Percentiles rank a stretch among this genome's conserved stretches.
phyloP scores from a whole-genome alignment of 2,797 vertebrate species.

The Gymnoscopelus braueri region DNA sequence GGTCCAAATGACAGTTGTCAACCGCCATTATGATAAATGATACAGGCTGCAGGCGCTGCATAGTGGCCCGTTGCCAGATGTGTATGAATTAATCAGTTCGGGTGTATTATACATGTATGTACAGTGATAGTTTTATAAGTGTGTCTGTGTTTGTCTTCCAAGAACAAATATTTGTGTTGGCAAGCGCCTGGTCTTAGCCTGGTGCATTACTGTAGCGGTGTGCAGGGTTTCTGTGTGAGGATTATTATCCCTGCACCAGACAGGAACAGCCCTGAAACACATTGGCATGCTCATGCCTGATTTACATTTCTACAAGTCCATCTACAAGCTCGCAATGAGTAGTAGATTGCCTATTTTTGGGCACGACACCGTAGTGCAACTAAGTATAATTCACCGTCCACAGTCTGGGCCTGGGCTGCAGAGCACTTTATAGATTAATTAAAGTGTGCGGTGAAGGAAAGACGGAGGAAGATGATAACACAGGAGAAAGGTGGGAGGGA shows the following conservation, averaged over 20 bases:
- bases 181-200: constrained; percentile 11
- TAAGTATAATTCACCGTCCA: constrained; percentile 5
- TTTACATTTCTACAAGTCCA: too few relatives aligned
- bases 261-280: constrained; percentile 58
- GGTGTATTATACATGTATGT: not conserved
- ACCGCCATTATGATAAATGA: not conserved
- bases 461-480: not conserved
- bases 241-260: constrained; percentile 69
- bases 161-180: constrained; percentile 47
- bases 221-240: constrained; percentile 54
- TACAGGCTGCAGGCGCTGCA: not conserved
- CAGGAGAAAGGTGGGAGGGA: not conserved
- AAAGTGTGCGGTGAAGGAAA: rapidly evolving
- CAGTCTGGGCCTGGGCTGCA: not conserved
- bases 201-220: constrained; percentile 47
- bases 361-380: too few relatives aligned
- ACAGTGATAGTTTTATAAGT: not conserved
- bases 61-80: not conserved
- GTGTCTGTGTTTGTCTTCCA: not conserved
- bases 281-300: constrained; percentile 26
- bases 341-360: too few relatives aligned
- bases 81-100: constrained; percentile 10
- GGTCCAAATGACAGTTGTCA: not conserved
- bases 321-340: too few relatives aligned
- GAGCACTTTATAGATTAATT: constrained; percentile 9